Base-by-base conservation (phyloP, 2,888 invertebrate genomes). In the Meliscaeva auricollis region DNA sequence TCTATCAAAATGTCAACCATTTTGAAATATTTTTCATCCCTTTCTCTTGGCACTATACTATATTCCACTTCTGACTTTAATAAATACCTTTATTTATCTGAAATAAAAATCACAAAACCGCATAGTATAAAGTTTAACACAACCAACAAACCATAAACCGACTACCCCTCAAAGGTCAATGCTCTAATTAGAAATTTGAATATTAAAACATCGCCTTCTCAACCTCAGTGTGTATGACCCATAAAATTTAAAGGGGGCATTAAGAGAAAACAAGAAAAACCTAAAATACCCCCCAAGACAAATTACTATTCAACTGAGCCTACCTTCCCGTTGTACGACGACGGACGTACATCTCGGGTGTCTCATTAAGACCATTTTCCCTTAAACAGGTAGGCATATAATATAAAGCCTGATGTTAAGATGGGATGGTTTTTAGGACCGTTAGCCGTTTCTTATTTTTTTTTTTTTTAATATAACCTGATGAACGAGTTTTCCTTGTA, bases 1-100 rank as follows among this genome's bases (percentile, higher is more conserved):
- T 82, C 72, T 35, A 73, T 82, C 77, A 82, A 73, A 73, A 54
- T 73, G 68, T 77, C 72, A 77, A 62, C 35, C 58, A 58, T 58
- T 79, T 66, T 73, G 73, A 52, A 38, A 44, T 56, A 41, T 44
- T 41, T 2, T 38, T n/a, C 3, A 6, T 41, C 32, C 11, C 32
- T 8, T 41, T 48, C 26, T 15, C 13, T 26, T 41, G 30, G 11
- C 69, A 32, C 32, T 11, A 38, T 9, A 38, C 7, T 9, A 38
- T 9, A 9, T 62, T 46, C 15, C 56, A 11, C 5, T 4, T 11
- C 17, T 58, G 20, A 13, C 35, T 58, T 30, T 26, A 30, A 26
- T 41, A 38, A 62, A 62, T 32, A 8, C n/a, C 30, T 38, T 17
- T 15, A 64, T 32, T 60, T 26, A 52, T 54, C 32, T 38, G 35